Evolutionary conservation across 2,797 vertebrate genomes (phyloP).

Genomic region (Sebastes dallii): DNA sequence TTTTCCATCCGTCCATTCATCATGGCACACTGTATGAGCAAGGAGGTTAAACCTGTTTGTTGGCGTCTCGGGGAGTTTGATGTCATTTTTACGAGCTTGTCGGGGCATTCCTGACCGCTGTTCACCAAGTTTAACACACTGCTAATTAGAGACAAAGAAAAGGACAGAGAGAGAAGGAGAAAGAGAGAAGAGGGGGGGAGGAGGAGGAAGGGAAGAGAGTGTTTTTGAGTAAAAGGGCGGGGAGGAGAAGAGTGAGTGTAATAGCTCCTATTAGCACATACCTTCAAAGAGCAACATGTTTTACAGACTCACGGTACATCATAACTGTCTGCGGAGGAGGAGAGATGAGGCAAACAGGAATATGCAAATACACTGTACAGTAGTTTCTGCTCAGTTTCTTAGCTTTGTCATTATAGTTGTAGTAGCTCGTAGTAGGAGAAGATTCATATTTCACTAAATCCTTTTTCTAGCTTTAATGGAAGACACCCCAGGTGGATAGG

Average conservation of each 20-base stretch:
- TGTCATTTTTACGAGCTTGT: slow-evolving; percentile 74
- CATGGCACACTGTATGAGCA: background rate
- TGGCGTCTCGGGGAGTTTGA: slow-evolving; percentile 55
- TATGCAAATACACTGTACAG: background rate
- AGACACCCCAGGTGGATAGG: no score
- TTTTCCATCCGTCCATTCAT: background rate
- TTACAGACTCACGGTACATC: slow-evolving; percentile 69
- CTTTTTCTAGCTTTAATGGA: no score
- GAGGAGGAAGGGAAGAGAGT: slow-evolving; percentile 31
- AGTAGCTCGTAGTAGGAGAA: background rate
- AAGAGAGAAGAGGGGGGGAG: background rate
- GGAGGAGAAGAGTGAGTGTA: slow-evolving; percentile 70
- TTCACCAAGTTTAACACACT: slow-evolving; percentile 62
- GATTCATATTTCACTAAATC: background rate
- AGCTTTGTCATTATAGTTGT: no score
- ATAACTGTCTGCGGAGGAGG: slow-evolving; percentile 41
- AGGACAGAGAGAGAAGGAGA: slow-evolving; percentile 25
- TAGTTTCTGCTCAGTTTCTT: background rate
- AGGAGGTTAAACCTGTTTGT: slow-evolving; percentile 56
- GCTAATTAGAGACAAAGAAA: slow-evolving; percentile 72
- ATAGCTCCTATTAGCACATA: slow-evolving; percentile 77
- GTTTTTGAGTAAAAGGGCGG: slow-evolving; percentile 59
- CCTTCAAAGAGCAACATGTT: slow-evolving; percentile 72
- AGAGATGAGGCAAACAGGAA: background rate
- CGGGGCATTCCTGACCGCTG: slow-evolving; percentile 74